phyloP scores from a whole-genome alignment of 1,140 invertebrate species.

The Heliothis virescens region DNA sequence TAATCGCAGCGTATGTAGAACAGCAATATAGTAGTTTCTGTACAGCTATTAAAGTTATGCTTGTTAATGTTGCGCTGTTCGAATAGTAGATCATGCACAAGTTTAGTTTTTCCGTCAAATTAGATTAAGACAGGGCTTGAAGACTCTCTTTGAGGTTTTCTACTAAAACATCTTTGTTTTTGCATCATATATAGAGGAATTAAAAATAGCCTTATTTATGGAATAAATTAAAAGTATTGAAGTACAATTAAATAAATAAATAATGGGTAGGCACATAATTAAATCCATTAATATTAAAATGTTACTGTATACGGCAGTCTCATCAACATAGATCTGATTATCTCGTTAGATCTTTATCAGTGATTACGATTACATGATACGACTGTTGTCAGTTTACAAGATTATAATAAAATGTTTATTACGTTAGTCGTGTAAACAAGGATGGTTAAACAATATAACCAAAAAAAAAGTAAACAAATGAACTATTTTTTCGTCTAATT shows the following conservation, averaged over 20 bases:
- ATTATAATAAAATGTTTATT: constrained; percentile 23
- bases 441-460: neutral
- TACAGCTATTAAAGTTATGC: neutral
- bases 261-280: neutral
- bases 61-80: neutral
- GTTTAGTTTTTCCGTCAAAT: too few relatives aligned
- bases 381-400: neutral
- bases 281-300: neutral
- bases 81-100: too few relatives aligned
- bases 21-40: neutral
- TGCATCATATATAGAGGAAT: too few relatives aligned
- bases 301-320: neutral
- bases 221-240: too few relatives aligned
- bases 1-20: neutral
- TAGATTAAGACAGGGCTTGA: too few relatives aligned
- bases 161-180: too few relatives aligned
- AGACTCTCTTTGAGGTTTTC: too few relatives aligned
- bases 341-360: constrained; percentile 17
- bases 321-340: constrained; percentile 17
- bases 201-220: too few relatives aligned
- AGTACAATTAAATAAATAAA: neutral
- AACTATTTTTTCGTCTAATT: too few relatives aligned
- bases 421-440: neutral
- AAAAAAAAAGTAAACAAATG: too few relatives aligned
- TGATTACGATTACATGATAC: constrained; percentile 18